phyloP scores from a whole-genome alignment of 2,797 vertebrate genomes.

The Lates japonicus region DNA sequence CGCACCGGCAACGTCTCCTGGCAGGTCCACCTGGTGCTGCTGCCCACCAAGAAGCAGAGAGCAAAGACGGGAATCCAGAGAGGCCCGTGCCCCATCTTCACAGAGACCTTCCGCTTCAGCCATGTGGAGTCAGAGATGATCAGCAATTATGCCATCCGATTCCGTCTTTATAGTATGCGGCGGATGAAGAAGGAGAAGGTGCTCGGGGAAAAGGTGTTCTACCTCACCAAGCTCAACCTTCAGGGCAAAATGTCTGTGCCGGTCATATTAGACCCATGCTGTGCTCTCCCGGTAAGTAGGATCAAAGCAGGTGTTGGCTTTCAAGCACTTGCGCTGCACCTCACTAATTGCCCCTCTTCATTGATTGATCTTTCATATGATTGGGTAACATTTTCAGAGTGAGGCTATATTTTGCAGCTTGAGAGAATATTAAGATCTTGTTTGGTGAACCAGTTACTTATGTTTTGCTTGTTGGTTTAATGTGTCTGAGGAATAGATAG shows the following conservation, averaged over 20 bases:
- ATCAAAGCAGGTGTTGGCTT: constrained; percentile 47
- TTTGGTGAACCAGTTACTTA: background rate
- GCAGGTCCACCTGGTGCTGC: constrained; percentile 98
- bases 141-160: constrained; percentile 94
- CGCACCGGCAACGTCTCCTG: constrained; percentile 94
- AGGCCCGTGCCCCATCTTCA: constrained; percentile 95
- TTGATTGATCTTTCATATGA: constrained; percentile 35
- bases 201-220: constrained; percentile 97
- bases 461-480: constrained; percentile 14
- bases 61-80: constrained; percentile 94
- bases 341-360: constrained; percentile 24
- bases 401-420: constrained; percentile 16
- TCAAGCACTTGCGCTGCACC: constrained; percentile 3
- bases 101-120: constrained; percentile 95
- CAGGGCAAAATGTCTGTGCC: constrained; percentile 97
- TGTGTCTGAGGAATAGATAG: constrained; percentile 4
- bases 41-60: constrained; percentile 96
- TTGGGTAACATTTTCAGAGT: constrained; percentile 42
- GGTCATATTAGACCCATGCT: constrained; percentile 94
- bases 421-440: constrained; percentile 4
- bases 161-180: constrained; percentile 94
- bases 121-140: constrained; percentile 98
- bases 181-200: constrained; percentile 97
- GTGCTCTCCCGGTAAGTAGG: constrained; percentile 92
- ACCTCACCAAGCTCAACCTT: constrained; percentile 98